Percentiles rank a stretch among this genome's conserved stretches.
Evolutionary conservation across 2,113 vertebrate species (phyloP).

Genomic region (Lepus europaeus): DNA sequence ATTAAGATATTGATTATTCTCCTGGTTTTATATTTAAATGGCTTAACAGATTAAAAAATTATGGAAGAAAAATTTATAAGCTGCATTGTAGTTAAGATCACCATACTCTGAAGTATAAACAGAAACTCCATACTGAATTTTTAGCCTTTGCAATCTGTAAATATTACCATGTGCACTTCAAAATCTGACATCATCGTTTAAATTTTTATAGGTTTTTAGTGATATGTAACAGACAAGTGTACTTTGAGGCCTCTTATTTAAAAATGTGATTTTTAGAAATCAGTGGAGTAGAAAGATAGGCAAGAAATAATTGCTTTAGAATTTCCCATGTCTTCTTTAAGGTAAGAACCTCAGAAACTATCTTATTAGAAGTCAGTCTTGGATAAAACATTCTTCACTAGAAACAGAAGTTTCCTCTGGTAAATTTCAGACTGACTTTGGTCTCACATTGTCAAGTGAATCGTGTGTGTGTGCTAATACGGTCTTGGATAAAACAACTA

Average conservation of each 20-base stretch:
- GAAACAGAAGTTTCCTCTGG: neutral
- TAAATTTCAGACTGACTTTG: neutral
- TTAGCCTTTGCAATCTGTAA: neutral
- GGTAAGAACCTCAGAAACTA: conserved; percentile 13
- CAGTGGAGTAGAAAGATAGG: neutral
- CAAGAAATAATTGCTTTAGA: conserved; percentile 20
- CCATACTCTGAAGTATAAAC: neutral
- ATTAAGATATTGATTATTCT: neutral
- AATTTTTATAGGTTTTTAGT: neutral
- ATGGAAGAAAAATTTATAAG: neutral
- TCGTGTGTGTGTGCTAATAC: neutral
- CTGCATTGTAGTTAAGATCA: neutral
- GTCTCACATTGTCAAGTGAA: neutral
- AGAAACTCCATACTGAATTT: neutral
- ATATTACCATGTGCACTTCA: neutral
- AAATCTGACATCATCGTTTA: neutral
- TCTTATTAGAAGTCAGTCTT: neutral
- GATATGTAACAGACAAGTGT: neutral
- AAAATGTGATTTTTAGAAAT: neutral
- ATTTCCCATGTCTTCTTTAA: neutral
- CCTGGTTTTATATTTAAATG: neutral
- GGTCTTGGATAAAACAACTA: neutral
- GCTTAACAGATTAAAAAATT: neutral
- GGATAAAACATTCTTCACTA: neutral
- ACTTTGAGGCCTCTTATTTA: neutral